A percentile compares a stretch with the other conserved stretches of the same genome.
phyloP scores from a whole-genome alignment of 1,140 invertebrate species.

The Drosophila nikananu region DNA sequence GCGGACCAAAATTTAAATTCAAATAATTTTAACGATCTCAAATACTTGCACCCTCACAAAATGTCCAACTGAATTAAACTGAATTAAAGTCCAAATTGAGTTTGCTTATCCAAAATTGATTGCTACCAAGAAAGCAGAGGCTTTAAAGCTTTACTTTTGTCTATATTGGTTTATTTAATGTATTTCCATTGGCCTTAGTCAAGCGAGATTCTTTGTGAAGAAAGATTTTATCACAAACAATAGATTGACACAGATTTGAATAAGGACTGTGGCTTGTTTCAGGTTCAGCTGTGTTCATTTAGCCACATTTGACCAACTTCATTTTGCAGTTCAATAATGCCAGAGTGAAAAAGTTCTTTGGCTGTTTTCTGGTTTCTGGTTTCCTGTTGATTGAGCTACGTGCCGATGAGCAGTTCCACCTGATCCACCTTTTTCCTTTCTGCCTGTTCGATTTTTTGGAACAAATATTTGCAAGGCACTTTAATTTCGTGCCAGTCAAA shows the following conservation, averaged over 20 bases:
- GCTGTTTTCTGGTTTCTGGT: constrained; percentile 12
- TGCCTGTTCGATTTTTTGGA: constrained; percentile 19
- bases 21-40: no score
- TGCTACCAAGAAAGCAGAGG: background rate
- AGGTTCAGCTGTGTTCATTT: no score
- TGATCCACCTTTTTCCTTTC: constrained; percentile 16
- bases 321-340: constrained; percentile 57
- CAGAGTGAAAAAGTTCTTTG: background rate
- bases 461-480: constrained; percentile 73
- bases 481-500: constrained; percentile 57
- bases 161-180: background rate
- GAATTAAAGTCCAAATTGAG: constrained; percentile 29
- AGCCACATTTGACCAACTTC: constrained; percentile 33
- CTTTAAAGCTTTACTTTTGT: background rate
- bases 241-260: no score
- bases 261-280: no score
- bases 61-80: constrained; percentile 12
- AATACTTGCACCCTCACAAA: no score
- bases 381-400: constrained; percentile 65
- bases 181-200: background rate
- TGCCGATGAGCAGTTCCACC: constrained; percentile 52
- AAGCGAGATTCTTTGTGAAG: background rate
- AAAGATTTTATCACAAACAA: background rate
- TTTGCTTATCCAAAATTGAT: constrained; percentile 30
- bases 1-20: no score